Percentiles rank a stretch among this genome's conserved stretches.
Evolutionary conservation across 2,797 vertebrate genomes (phyloP).

Genomic region (Pagetopsis macropterus): DNA sequence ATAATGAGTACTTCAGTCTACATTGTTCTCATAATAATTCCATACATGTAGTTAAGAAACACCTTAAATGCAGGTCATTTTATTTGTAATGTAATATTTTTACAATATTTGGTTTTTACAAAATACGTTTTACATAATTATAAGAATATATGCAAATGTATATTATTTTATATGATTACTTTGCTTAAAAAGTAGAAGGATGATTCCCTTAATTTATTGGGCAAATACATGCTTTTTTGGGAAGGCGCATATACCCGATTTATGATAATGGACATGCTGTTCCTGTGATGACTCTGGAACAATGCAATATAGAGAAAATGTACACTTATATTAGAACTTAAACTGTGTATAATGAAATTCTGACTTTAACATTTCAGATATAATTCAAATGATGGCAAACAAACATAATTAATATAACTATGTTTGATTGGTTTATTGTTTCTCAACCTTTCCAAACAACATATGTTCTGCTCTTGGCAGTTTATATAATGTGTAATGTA

Average conservation of each 20-base stretch:
- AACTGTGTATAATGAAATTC: not conserved
- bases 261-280: not conserved
- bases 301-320: not conserved
- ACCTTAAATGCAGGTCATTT: not conserved
- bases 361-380: not conserved
- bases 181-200: not conserved
- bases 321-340: not conserved
- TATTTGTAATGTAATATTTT: not conserved
- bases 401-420: not conserved
- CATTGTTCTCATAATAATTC: not conserved
- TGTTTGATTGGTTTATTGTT: not conserved
- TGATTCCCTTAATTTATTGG: not conserved
- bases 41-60: too few species aligned
- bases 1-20: not conserved
- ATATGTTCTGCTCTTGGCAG: not conserved
- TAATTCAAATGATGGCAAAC: not conserved
- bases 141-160: too few species aligned
- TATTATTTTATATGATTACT: not conserved
- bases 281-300: not conserved
- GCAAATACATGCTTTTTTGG: not conserved
- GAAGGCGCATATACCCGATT: not conserved
- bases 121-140: too few species aligned
- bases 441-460: not conserved
- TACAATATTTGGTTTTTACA: too few species aligned
- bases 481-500: not conserved